Base-by-base conservation (phyloP, 2,113 vertebrate species). In the Alethe diademata region DNA sequence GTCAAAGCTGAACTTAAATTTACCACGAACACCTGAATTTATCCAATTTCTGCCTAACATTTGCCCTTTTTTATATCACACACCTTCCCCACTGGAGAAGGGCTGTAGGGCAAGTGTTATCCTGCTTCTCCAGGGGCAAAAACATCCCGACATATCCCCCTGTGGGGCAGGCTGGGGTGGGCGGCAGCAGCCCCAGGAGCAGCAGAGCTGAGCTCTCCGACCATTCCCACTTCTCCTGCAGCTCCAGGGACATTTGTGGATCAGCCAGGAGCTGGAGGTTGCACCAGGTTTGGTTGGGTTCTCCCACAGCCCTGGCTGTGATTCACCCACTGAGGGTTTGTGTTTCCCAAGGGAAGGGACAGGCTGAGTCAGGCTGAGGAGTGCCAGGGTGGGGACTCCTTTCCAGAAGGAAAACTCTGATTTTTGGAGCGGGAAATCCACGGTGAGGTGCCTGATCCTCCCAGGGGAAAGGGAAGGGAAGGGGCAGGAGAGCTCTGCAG, bases 71-170 rank as follows among this genome's bases (percentile, higher is more conserved):
- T 3, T 11, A 0, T 7, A 8, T 6, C 25, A 2, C 12, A n/a
- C 19, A 3, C 14, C 20, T 22, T 65, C 14, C 28, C 48, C 43
- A 9, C 38, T 1, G 2, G 23, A 38, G 36, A 17, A 33, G 6
- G 76, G 85, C 72, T 25, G 19, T 0, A 17, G 35, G 69, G 17
- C 15, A 12, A 14, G 38, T 3, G 12, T 28, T 19, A 8, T 2
- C 42, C 80, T 2, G 5, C 76, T 40, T 67, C 38, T 24, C 19
- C 66, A 31, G 23, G 0, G 23, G 8, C 43, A 51, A 6, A 40
- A 20, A 7, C 4, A 8, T 2, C 20, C 4, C 54, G 11, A 1
- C 1, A 1, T 2, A 4, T 45, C 54, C 11, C 47, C 4, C 20
- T 4, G 4, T 0, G 5, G 26, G 42, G 24, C 51, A 35, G 11